Base-by-base conservation (phyloP, 2,888 invertebrate genomes). In the Agrochola litura region DNA sequence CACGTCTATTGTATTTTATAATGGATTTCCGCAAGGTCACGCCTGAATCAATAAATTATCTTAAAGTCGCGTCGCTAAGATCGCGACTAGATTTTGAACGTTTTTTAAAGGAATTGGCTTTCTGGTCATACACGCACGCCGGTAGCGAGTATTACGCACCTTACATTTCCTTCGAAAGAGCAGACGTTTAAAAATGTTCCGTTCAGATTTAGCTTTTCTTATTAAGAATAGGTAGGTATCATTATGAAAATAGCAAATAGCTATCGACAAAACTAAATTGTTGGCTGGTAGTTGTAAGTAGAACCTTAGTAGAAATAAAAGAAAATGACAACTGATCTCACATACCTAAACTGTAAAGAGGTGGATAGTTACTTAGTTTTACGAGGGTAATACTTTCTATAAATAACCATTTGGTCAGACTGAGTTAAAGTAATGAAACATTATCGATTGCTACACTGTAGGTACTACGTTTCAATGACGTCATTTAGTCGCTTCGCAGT, bases 361-460 rank as follows among this genome's bases (percentile, higher is more conserved):
- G 22, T 46, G 4, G 10, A 30, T 41, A 64, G 6, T 30, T 61
- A 68, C 30, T 64, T 54, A 41, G 46, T 64, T 85, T 52, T 56
- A 77, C 52, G 49, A 67, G 9, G 22, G 60, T 68, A 68, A 54
- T 64, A 71, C 61, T 49, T 43, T 70, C 72, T 77, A 77, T 70
- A 78, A 76, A 76, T 81, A 83, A 72, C 58, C 8, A 56, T 77
- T 66, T 74, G 61, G 76, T 84, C 73, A 79, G 58, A 67, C 69
- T 56, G 22, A 19, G 66, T 52, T 76, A 76, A 84, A 77, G 76
- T 88, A 84, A 81, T 90, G 79, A 84, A 82, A 79, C 75, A 70
- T 19, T 84, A 84, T 87, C 76, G 80, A 88, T 87, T 81, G 73
- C 41, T 70, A 68, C 58, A 76, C 52, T 43, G 54, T 71, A 56